Conservation (phyloP, 2,888 invertebrate species). For the Drosophila peninsularis region DNA sequence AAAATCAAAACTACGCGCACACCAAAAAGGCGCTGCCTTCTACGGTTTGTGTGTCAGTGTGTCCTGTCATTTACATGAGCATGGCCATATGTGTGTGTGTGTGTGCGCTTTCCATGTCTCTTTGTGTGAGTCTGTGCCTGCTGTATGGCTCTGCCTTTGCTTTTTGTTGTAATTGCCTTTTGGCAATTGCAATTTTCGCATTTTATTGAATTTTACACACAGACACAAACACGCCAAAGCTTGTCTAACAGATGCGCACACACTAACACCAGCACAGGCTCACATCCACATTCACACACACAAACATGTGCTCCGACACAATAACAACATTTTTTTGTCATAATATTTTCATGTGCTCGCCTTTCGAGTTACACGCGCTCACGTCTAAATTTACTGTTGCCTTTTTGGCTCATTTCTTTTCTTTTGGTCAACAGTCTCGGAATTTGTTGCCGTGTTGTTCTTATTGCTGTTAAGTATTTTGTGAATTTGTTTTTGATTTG, state of each 20-base stretch:
- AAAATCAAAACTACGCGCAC: slow-evolving; percentile 80
- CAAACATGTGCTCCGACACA: slow-evolving; percentile 57
- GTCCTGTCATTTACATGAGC: slow-evolving; percentile 57
- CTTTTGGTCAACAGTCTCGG: slow-evolving; percentile 38
- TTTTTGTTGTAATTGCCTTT: slow-evolving; percentile 68
- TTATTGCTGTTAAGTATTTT: slow-evolving; percentile 42
- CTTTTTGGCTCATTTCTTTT: slow-evolving; percentile 40
- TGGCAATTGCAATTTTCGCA: slow-evolving; percentile 77
- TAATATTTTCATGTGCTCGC: slow-evolving; percentile 71
- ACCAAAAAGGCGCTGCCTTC: slow-evolving; percentile 65
- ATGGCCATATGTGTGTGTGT: slow-evolving; percentile 20
- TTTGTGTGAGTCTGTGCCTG: slow-evolving; percentile 33
- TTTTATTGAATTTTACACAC: slow-evolving; percentile 80
- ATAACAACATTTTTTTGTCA: slow-evolving; percentile 71
- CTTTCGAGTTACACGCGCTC: slow-evolving; percentile 47
- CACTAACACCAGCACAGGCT: slow-evolving; percentile 34
- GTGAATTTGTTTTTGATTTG: slow-evolving; percentile 59
- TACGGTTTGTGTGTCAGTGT: slow-evolving; percentile 43
- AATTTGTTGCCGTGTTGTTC: slow-evolving; percentile 27
- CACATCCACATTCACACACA: slow-evolving; percentile 10
- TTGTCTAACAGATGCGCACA: slow-evolving; percentile 62
- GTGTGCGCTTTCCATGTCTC: slow-evolving; percentile 16
- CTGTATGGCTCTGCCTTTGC: slow-evolving; percentile 37
- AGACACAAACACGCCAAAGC: slow-evolving; percentile 39
- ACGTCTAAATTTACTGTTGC: slow-evolving; percentile 42